Conservation (phyloP, 2,797 vertebrate species). For the Poecilia wingei region DNA sequence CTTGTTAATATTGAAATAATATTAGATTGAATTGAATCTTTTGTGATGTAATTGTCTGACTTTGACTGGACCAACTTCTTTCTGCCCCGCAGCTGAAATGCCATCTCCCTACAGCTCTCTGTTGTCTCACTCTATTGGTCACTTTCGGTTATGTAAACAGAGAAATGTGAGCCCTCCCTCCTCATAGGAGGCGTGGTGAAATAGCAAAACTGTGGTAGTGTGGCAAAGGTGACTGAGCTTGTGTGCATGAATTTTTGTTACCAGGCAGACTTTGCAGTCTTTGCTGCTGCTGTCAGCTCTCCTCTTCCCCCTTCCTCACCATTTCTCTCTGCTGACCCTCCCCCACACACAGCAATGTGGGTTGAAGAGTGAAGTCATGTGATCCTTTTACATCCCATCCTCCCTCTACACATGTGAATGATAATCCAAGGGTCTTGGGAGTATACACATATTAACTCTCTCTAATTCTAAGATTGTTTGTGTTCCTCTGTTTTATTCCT, state of each 20-base stretch:
- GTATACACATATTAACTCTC: neutral
- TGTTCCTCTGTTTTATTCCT: neutral
- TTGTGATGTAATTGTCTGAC: neutral
- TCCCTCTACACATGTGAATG: conserved; percentile 28
- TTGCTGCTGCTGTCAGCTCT: conserved; percentile 29
- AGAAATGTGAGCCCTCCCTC: conserved; percentile 48
- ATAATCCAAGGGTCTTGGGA: conserved; percentile 44
- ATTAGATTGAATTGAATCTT: neutral
- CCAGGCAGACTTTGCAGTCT: conserved; percentile 23
- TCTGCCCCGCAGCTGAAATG: neutral
- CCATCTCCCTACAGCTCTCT: neutral
- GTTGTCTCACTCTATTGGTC: conserved; percentile 36
- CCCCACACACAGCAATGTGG: conserved; percentile 49
- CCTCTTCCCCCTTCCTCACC: conserved; percentile 38
- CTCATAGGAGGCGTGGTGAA: conserved; percentile 33
- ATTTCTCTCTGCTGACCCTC: conserved; percentile 26
- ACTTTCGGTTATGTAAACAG: conserved; percentile 62
- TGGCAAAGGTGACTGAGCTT: conserved; percentile 65
- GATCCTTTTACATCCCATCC: conserved; percentile 31
- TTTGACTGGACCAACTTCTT: neutral
- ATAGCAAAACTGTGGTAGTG: conserved; percentile 62
- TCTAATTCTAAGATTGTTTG: neutral
- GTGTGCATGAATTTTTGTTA: conserved; percentile 19
- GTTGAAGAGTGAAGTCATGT: conserved; percentile 51
- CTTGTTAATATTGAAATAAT: no score